These are phyloP conservation scores for Pseudomugil tenellus DNA, from an alignment of 2,797 vertebrate genomes.

Conservation along the genomic window DNA sequence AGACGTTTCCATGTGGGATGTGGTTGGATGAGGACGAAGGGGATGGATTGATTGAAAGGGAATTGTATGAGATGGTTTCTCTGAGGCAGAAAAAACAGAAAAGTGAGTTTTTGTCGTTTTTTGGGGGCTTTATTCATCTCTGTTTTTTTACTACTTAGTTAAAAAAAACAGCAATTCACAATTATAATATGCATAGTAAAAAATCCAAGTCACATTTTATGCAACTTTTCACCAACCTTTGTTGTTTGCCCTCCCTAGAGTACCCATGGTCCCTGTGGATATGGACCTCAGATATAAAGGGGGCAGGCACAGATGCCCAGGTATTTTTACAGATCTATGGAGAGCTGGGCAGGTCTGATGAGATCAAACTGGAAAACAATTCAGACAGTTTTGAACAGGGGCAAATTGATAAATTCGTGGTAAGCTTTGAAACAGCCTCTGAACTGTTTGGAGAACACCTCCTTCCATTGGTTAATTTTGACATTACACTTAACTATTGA, in stretches of 20 bases:
- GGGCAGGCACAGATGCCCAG: slow-evolving; percentile 93
- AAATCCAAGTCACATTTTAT: not conserved
- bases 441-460: not conserved
- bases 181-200: not conserved
- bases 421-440: slow-evolving; percentile 61
- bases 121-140: not conserved
- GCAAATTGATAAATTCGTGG: slow-evolving; percentile 92
- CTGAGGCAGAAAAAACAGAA: slow-evolving; percentile 91
- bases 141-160: not conserved
- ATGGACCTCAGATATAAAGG: slow-evolving; percentile 94
- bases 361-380: slow-evolving; percentile 93
- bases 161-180: not conserved
- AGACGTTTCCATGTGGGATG: slow-evolving; percentile 92
- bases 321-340: slow-evolving; percentile 96
- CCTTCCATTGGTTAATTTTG: not conserved
- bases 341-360: slow-evolving; percentile 91
- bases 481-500: not conserved
- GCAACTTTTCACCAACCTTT: not conserved
- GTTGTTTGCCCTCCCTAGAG: slow-evolving; percentile 75
- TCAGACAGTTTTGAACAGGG: slow-evolving; percentile 95
- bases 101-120: slow-evolving; percentile 80
- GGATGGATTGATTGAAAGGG: slow-evolving; percentile 93
- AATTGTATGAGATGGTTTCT: slow-evolving; percentile 97
- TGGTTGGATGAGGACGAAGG: slow-evolving; percentile 97
- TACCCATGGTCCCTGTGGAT: slow-evolving; percentile 96